Conservation (phyloP, 2,797 vertebrate species). For the Crenuchus spilurus region DNA sequence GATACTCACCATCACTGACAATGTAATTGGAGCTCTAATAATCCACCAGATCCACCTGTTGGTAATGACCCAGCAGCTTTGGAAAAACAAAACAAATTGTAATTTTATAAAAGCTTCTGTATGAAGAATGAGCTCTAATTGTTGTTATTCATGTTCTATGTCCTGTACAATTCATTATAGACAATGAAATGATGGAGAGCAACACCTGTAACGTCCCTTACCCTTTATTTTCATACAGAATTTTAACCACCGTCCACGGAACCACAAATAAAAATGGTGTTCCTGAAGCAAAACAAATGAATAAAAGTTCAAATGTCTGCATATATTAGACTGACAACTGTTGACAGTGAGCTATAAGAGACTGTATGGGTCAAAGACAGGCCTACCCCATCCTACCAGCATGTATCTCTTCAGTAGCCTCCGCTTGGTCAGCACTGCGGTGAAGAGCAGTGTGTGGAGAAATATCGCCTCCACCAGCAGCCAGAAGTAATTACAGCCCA, state of each 20-base stretch:
- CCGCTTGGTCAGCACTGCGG: constrained; percentile 83
- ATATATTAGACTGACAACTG: not conserved
- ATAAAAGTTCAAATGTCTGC: not conserved
- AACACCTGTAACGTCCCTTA: constrained; percentile 56
- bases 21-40: constrained; percentile 86
- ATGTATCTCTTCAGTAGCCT: constrained; percentile 86
- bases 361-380: not conserved
- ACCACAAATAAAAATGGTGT: constrained; percentile 79
- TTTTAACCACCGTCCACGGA: constrained; percentile 77
- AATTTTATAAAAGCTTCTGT: not conserved
- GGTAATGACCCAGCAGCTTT: constrained; percentile 88
- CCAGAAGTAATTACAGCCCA: constrained; percentile 92
- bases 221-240: constrained; percentile 79
- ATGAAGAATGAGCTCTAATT: not conserved
- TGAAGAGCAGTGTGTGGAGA: constrained; percentile 87
- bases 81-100: constrained; percentile 25
- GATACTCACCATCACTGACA: constrained; percentile 87
- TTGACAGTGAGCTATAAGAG: not conserved
- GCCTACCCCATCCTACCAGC: constrained; percentile 93
- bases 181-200: not conserved
- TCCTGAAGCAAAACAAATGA: constrained; percentile 61
- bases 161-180: not conserved
- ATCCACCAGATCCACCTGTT: constrained; percentile 93
- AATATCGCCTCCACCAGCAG: constrained; percentile 94
- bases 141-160: not conserved